Evolutionary conservation across 2,113 vertebrate species (phyloP).

Genomic region (Pelobates fuscus): DNA sequence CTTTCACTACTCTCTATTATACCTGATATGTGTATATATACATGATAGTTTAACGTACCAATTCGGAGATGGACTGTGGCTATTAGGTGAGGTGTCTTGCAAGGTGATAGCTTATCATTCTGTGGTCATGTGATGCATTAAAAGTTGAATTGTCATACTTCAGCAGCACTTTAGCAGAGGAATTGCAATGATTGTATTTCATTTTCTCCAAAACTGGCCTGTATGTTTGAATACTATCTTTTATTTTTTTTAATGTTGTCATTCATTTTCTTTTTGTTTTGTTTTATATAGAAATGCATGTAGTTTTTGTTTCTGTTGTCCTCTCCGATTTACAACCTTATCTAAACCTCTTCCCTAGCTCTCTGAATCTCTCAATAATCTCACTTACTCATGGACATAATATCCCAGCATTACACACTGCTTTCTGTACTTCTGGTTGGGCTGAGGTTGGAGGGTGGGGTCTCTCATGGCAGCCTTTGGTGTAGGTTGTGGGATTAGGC

Average conservation of each 20-base stretch:
- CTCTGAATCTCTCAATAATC: constrained; percentile 44
- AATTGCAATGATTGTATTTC: too few species aligned
- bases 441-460: constrained; percentile 29
- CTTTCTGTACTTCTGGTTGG: constrained; percentile 56
- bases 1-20: too few species aligned
- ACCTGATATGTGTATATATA: too few species aligned
- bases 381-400: constrained; percentile 68
- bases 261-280: neutral
- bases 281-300: too few species aligned
- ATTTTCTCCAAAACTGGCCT: too few species aligned
- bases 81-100: too few species aligned
- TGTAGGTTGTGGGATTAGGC: neutral
- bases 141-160: too few species aligned
- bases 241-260: constrained; percentile 25
- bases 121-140: too few species aligned
- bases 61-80: too few species aligned
- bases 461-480: constrained; percentile 54
- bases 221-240: constrained; percentile 21
- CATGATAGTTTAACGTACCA: too few species aligned
- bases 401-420: constrained; percentile 67
- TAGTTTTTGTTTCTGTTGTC: neutral
- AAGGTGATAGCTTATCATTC: too few species aligned
- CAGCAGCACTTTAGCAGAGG: too few species aligned
- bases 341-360: constrained; percentile 45
- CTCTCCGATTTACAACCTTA: neutral